Conservation (phyloP, 2,113 vertebrate species). For the Henicopernis longicauda region DNA sequence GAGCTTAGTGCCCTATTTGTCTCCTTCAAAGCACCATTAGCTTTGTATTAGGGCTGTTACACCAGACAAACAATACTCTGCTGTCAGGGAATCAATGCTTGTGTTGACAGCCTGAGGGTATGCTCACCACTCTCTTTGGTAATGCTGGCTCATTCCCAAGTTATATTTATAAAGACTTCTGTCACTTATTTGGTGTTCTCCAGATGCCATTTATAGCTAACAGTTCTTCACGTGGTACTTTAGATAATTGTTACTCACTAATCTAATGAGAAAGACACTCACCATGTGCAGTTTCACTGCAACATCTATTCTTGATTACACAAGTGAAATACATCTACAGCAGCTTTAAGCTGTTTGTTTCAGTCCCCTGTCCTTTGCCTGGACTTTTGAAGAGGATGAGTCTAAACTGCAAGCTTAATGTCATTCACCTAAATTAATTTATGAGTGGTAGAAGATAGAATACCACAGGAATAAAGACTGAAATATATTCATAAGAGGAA, state of each 20-base stretch:
- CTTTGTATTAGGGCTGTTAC: background rate
- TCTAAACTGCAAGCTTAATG: background rate
- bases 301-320: background rate
- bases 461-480: background rate
- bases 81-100: constrained; percentile 16
- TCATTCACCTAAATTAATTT: background rate
- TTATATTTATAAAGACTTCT: constrained; percentile 39
- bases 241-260: background rate
- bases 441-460: background rate
- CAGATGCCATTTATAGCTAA: background rate
- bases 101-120: constrained; percentile 16
- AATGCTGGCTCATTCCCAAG: background rate
- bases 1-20: background rate
- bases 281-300: background rate
- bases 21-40: background rate
- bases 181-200: constrained; percentile 12
- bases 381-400: background rate
- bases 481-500: background rate
- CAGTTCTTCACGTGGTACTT: background rate
- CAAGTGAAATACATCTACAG: background rate
- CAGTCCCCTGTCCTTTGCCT: background rate
- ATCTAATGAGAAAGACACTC: background rate
- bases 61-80: background rate
- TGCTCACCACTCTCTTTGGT: background rate
- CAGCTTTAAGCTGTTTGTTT: background rate